Evolutionary conservation across 2,113 vertebrate genomes (phyloP).

Genomic region (Piprites chloris): DNA sequence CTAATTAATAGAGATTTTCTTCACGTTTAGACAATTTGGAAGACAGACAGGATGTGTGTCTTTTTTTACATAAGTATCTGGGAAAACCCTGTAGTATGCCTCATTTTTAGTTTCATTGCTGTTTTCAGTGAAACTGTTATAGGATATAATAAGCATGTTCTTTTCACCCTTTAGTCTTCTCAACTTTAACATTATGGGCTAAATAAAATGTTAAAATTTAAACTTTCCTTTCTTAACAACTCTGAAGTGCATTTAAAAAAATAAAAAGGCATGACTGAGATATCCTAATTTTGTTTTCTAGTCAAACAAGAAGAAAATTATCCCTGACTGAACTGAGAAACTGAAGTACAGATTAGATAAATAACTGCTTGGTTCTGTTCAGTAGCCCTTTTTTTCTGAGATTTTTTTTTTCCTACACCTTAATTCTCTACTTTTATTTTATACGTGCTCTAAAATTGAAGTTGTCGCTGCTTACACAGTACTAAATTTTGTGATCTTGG

Average conservation of each 20-base stretch:
- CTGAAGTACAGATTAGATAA: not conserved
- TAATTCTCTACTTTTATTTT: not conserved
- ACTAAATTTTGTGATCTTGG: not conserved
- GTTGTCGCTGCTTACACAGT: fast-evolving
- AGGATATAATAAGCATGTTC: not conserved
- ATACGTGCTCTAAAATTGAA: not conserved
- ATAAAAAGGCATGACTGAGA: fast-evolving
- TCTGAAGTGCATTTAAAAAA: not conserved
- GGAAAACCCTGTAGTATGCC: not conserved
- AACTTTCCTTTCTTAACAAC: not conserved
- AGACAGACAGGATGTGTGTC: fast-evolving
- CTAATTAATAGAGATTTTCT: not conserved
- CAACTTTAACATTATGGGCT: not conserved
- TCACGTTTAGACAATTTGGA: not conserved
- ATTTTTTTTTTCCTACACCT: not conserved
- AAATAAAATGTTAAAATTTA: not conserved
- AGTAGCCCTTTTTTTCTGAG: not conserved
- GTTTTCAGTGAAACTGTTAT: not conserved
- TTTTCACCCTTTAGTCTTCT: not conserved
- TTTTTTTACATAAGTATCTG: not conserved
- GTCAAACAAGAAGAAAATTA: not conserved
- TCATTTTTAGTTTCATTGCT: not conserved
- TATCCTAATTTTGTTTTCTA: not conserved
- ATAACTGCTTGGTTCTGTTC: not conserved
- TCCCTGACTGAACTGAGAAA: not conserved